These are phyloP conservation scores for Beroe ovata DNA, from an alignment of 37 sponge, comb jelly and placozoan species.

Conservation along the genomic window DNA sequence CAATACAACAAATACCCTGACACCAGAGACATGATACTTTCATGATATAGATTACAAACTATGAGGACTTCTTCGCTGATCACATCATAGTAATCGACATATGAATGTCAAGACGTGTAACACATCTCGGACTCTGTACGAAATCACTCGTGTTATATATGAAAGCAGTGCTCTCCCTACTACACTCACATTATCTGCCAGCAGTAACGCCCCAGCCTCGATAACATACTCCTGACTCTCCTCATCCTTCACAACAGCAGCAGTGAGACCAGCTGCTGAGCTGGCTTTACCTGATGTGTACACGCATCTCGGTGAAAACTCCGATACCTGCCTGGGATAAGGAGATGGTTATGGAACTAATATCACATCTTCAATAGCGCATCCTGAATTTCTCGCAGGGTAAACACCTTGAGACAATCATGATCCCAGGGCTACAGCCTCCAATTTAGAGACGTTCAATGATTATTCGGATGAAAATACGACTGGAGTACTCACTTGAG, in stretches of 20 bases:
- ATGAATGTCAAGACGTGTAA: not conserved
- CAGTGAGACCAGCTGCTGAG: slow-evolving; percentile 98
- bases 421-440: too few species aligned
- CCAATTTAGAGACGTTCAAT: not conserved
- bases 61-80: too few species aligned
- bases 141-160: too few species aligned
- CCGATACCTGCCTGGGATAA: slow-evolving; percentile 83
- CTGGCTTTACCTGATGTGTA: slow-evolving; percentile 96
- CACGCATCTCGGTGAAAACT: slow-evolving; percentile 94
- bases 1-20: slow-evolving; percentile 99
- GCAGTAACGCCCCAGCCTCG: slow-evolving; percentile 98
- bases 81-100: not conserved
- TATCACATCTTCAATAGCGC: too few species aligned
- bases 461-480: not conserved
- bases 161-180: too few species aligned
- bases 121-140: not conserved
- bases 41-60: too few species aligned
- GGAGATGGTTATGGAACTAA: too few species aligned
- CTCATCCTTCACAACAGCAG: slow-evolving; percentile 97
- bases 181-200: slow-evolving; percentile 98
- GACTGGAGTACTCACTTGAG: slow-evolving; percentile 81
- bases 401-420: too few species aligned
- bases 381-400: too few species aligned
- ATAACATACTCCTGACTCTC: slow-evolving; percentile 97
- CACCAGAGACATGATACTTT: too few species aligned